Base-by-base conservation (phyloP, 1,140 invertebrate species). In the Solen grandis region DNA sequence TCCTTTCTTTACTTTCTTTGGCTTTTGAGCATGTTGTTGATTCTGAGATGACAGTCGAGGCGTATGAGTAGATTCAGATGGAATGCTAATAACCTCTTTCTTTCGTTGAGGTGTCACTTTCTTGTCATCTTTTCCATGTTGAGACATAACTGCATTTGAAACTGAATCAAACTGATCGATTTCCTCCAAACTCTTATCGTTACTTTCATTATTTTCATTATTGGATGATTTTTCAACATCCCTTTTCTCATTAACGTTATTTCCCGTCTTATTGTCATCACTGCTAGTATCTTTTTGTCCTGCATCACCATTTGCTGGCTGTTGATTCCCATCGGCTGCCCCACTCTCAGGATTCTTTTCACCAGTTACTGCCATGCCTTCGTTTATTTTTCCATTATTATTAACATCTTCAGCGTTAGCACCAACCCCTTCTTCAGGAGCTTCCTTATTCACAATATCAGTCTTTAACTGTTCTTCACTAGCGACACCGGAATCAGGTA, bases 1-100 rank as follows among this genome's bases (percentile, higher is more conserved):
- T 25, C 84, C 83, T 81, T 91, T 91, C 78, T 90, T 91, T n/a
- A 81, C 60, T 35, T 88, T 88, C 73, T 87, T 89, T 19, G 50
- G 50, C 77, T 83, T 86, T 27, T 55, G 29, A 14, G 41, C 35
- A 22, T 63, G 19, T n/a, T 29, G 41, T 25, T 55, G 41, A 29
- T 36, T 27, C 8, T 68, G 70, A 66, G 13, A 65, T 57, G 66
- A 68, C 76, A 29, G 78, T 84, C 27, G 73, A 41, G n/a, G n/a
- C n/a, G n/a, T n/a, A n/a, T n/a, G n/a, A n/a, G n/a, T n/a, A n/a
- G n/a, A n/a, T n/a, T n/a, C 13, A 31, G 54, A 36, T 65, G 35
- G 14, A 31, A 27, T 54, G 65, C 55, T 63, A 66, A 36, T 29
- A 19, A 27, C 29, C 14, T 46, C 38, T 27, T 22, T 27, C 52